These are phyloP conservation scores for Galerucella calmariensis DNA, from an alignment of 2,888 invertebrate genomes.

Conservation along the genomic window DNA sequence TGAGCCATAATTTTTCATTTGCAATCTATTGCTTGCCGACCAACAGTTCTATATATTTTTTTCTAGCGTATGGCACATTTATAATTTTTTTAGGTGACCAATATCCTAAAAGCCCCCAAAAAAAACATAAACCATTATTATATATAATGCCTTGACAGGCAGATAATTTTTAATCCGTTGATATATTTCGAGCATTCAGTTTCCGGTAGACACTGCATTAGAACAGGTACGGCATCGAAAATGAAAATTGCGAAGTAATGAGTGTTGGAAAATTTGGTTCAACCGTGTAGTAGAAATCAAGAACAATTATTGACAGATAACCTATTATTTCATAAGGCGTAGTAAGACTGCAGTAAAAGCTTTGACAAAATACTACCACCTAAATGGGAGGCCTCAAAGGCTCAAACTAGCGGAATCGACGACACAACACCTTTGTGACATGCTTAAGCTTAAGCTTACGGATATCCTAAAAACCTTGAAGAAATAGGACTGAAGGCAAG, in stretches of 20 bases:
- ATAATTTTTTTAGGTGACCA: conserved; percentile 11
- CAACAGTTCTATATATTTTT: neutral
- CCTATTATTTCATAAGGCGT: no score
- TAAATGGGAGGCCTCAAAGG: no score
- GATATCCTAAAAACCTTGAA: no score
- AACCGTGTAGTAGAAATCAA: no score
- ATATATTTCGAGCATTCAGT: conserved; percentile 16
- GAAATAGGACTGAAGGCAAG: no score
- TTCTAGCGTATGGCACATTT: neutral
- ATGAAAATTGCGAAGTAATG: neutral
- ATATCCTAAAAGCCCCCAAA: neutral
- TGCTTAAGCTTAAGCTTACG: no score
- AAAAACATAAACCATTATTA: conserved; percentile 26
- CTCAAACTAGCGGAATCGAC: no score
- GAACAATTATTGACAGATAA: no score
- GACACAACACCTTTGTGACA: no score
- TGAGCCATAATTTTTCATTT: conserved; percentile 1
- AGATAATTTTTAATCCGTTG: conserved; percentile 26
- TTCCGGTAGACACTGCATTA: conserved; percentile 4
- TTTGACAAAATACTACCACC: no score
- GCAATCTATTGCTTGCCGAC: neutral
- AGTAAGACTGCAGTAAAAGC: no score
- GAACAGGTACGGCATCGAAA: neutral
- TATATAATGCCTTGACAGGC: conserved; percentile 20
- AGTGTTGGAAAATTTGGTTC: no score